Evolutionary conservation across 2,113 vertebrate genomes (phyloP).

Genomic region (Antechinus flavipes): DNA sequence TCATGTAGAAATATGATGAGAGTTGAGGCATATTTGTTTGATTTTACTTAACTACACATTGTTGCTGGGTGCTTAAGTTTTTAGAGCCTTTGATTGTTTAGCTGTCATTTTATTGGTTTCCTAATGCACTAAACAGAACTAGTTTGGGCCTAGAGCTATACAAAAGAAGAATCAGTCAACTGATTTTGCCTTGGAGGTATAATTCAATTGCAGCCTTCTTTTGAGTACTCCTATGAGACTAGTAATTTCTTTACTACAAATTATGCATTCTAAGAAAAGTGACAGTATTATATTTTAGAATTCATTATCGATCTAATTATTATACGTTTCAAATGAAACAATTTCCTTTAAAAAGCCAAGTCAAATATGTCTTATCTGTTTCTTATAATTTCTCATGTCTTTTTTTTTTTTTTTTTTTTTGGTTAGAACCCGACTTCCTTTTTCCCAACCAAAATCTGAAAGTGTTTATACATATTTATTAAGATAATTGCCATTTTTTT

Average conservation of each 20-base stretch:
- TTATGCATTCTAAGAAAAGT: conserved; percentile 1
- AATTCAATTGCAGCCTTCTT: background rate
- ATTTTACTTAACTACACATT: conserved; percentile 17
- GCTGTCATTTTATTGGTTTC: conserved; percentile 25
- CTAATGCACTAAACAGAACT: conserved; percentile 33
- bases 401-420: background rate
- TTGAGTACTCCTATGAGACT: background rate
- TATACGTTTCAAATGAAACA: background rate
- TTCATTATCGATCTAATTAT: conserved; percentile 27
- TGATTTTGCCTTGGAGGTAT: background rate
- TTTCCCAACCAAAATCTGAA: background rate
- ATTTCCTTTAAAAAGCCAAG: conserved; percentile 11
- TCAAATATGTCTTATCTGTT: background rate
- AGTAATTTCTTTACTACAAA: conserved; percentile 34
- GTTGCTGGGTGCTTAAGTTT: conserved; percentile 24
- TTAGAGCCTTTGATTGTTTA: conserved; percentile 16
- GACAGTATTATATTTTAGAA: conserved; percentile 3
- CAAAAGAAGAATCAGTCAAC: background rate
- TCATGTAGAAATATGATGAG: background rate
- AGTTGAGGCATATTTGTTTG: conserved; percentile 18
- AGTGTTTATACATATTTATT: background rate
- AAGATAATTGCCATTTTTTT: conserved; percentile 16
- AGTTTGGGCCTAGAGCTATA: background rate
- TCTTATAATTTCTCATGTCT: background rate
- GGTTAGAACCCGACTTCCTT: background rate